phyloP scores from a whole-genome alignment of 2,113 vertebrate species.

The Brachionichthys hirsutus region DNA sequence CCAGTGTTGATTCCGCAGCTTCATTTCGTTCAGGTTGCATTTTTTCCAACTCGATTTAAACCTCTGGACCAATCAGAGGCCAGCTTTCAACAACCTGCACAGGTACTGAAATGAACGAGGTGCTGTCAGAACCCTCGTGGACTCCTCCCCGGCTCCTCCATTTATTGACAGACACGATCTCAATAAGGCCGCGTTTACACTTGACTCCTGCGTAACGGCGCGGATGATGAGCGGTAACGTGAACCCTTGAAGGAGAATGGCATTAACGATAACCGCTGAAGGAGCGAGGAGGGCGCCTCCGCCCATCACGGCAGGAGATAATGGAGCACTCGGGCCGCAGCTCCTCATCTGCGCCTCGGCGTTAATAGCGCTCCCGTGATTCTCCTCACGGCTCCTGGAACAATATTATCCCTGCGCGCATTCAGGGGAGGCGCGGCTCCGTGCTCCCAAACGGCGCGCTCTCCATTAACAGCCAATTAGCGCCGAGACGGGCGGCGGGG shows the following conservation, averaged over 20 bases:
- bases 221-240: slow-evolving; percentile 93
- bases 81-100: no score
- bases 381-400: slow-evolving; percentile 88
- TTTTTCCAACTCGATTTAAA: no score
- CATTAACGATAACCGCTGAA: slow-evolving; percentile 86
- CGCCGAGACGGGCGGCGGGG: slow-evolving; percentile 52
- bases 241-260: slow-evolving; percentile 91
- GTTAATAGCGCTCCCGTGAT: slow-evolving; percentile 85
- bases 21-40: no score
- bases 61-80: no score
- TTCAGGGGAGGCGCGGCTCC: slow-evolving; percentile 66
- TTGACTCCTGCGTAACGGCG: slow-evolving; percentile 91
- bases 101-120: background rate
- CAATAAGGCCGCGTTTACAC: slow-evolving; percentile 85
- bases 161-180: slow-evolving; percentile 80
- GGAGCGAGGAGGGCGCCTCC: slow-evolving; percentile 62
- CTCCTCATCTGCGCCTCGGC: slow-evolving; percentile 66
- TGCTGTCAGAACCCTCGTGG: slow-evolving; percentile 19
- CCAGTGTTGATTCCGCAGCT: no score
- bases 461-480: slow-evolving; percentile 79
- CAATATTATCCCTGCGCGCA: slow-evolving; percentile 81
- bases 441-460: slow-evolving; percentile 79
- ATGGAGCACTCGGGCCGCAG: slow-evolving; percentile 88
- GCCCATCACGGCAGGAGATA: slow-evolving; percentile 87
- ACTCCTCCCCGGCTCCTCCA: slow-evolving; percentile 54